Percentiles rank a stretch among this genome's conserved stretches.
Evolutionary conservation across 2,113 vertebrate species (phyloP).

Genomic region (Chamaea fasciata): DNA sequence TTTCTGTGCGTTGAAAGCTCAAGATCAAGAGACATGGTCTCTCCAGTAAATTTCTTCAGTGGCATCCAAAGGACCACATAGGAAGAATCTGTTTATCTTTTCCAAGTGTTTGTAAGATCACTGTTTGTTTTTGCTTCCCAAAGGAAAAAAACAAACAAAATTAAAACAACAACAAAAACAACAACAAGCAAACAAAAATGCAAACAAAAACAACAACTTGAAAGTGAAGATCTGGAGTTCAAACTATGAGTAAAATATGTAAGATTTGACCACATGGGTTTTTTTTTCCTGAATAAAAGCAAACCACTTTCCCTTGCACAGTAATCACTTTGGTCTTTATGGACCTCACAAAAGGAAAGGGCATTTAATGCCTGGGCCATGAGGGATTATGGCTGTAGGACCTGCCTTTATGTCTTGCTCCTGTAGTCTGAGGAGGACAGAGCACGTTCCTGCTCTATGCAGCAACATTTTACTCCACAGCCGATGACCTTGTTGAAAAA

Average conservation of each 20-base stretch:
- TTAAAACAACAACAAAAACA: no score
- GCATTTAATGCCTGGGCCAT: background rate
- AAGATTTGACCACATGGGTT: background rate
- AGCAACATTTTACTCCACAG: background rate
- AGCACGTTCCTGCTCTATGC: fast-evolving
- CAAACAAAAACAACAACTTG: no score
- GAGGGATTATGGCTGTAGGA: background rate
- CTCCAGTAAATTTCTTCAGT: background rate
- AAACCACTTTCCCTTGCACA: background rate
- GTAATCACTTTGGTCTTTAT: background rate
- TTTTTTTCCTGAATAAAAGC: background rate
- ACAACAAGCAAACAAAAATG: background rate
- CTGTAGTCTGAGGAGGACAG: background rate
- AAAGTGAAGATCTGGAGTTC: background rate
- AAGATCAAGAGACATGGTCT: background rate
- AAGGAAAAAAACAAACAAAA: no score
- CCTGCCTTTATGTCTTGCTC: fast-evolving
- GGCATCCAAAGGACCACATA: background rate
- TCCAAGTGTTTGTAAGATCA: background rate
- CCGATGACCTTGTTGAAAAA: background rate
- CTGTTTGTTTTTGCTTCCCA: background rate
- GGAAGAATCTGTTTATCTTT: background rate
- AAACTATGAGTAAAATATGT: background rate
- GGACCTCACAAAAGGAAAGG: background rate
- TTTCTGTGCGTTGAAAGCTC: background rate